These are phyloP conservation scores for Aphyosemion australe DNA, from an alignment of 2,113 vertebrate species.

Conservation along the genomic window DNA sequence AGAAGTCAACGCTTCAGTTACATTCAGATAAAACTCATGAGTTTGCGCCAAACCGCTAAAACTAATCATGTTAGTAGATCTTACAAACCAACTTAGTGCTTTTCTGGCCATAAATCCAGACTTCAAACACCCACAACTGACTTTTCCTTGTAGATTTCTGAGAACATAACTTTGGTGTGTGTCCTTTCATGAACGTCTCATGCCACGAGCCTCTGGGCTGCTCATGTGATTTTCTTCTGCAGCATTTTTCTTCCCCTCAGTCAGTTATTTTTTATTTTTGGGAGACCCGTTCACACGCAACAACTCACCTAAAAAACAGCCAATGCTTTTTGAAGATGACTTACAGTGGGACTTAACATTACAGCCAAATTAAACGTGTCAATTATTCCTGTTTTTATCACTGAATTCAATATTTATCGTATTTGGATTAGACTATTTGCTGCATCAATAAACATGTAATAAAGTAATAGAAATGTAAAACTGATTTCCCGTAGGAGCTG, in stretches of 20 bases:
- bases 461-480: no score
- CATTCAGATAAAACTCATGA: no score
- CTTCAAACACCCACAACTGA: no score
- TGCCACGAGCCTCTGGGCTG: constrained; percentile 10
- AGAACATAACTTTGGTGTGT: constrained; percentile 1
- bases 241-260: neutral
- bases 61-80: no score
- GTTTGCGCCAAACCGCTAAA: no score
- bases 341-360: neutral
- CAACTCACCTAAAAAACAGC: neutral
- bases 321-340: neutral
- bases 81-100: no score
- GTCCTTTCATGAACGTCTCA: constrained; percentile 11
- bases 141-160: neutral
- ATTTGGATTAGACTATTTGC: no score
- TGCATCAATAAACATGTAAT: no score
- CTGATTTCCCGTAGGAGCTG: no score
- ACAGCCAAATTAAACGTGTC: neutral
- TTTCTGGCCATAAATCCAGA: no score
- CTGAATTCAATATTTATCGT: neutral
- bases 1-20: no score
- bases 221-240: constrained; percentile 29
- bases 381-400: neutral
- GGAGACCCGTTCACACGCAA: neutral
- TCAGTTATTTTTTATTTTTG: neutral